A percentile compares a stretch with the other conserved stretches of the same genome.
These are phyloP conservation scores for Sarcophaga variegata DNA, from an alignment of 2,888 invertebrate genomes.

Conservation along the genomic window DNA sequence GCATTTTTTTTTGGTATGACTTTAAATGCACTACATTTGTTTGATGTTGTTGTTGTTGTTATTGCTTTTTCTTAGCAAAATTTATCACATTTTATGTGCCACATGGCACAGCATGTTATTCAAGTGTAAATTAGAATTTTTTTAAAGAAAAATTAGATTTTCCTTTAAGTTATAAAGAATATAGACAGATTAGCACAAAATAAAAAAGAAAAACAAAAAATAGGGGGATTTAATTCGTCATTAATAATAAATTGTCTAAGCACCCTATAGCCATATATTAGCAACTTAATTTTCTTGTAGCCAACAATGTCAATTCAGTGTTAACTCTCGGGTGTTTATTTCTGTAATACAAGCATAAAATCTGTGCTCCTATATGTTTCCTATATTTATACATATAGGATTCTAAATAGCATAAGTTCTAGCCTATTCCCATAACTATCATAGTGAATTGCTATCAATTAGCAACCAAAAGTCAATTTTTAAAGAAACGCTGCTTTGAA, in stretches of 20 bases:
- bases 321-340: too few relatives aligned
- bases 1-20: constrained; percentile 2
- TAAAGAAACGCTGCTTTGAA: too few relatives aligned
- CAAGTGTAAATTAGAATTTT: constrained; percentile 39
- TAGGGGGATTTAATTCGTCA: constrained; percentile 40
- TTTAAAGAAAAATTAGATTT: constrained; percentile 34
- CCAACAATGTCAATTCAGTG: too few relatives aligned
- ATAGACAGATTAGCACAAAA: neutral
- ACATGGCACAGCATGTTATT: constrained; percentile 53
- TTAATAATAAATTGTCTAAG: neutral
- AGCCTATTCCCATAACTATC: too few relatives aligned
- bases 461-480: too few relatives aligned
- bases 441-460: too few relatives aligned
- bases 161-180: constrained; percentile 32
- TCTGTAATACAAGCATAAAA: too few relatives aligned
- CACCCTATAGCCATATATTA: constrained; percentile 12
- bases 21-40: constrained; percentile 24
- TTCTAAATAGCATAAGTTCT: too few relatives aligned
- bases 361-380: too few relatives aligned
- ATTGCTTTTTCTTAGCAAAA: constrained; percentile 6
- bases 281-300: too few relatives aligned
- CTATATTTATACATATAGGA: too few relatives aligned
- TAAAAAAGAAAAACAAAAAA: neutral
- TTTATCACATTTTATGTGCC: constrained; percentile 46
- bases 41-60: constrained; percentile 27